Conservation (phyloP, 2,797 vertebrate genomes). For the Chromobotia macracanthus region DNA sequence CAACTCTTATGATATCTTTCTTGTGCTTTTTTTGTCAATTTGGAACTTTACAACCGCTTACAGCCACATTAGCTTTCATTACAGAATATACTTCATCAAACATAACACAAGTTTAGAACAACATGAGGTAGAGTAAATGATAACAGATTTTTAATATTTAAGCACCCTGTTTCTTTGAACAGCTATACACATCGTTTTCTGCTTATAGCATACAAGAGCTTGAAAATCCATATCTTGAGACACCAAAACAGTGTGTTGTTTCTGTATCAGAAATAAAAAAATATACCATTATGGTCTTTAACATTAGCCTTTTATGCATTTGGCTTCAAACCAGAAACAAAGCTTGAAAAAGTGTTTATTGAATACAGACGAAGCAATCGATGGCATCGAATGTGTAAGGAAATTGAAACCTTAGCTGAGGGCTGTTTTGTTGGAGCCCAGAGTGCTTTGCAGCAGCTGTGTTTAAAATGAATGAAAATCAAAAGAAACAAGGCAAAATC, state of each 20-base stretch:
- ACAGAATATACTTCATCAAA: too few relatives aligned
- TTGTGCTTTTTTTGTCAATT: too few relatives aligned
- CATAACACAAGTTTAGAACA: too few relatives aligned
- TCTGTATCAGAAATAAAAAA: constrained; percentile 6
- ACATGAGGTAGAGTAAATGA: too few relatives aligned
- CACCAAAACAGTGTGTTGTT: background rate
- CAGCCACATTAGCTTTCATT: too few relatives aligned
- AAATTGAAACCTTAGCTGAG: constrained; percentile 70
- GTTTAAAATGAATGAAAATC: constrained; percentile 40
- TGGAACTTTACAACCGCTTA: too few relatives aligned
- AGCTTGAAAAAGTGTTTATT: constrained; percentile 65
- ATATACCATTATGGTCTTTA: background rate
- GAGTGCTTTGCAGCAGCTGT: constrained; percentile 37
- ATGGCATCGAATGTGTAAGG: constrained; percentile 70
- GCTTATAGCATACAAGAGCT: background rate
- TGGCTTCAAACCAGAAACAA: constrained; percentile 37
- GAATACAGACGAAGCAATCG: constrained; percentile 65
- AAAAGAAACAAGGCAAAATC: constrained; percentile 37
- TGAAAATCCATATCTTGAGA: constrained; percentile 11
- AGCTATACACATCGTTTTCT: background rate
- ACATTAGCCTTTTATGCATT: background rate
- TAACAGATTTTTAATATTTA: too few relatives aligned
- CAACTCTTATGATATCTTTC: too few relatives aligned
- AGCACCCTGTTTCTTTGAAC: too few relatives aligned
- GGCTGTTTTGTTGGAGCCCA: constrained; percentile 70